These are phyloP conservation scores for Synaphobranchus kaupii DNA, from an alignment of 2,797 vertebrate species.

Conservation along the genomic window DNA sequence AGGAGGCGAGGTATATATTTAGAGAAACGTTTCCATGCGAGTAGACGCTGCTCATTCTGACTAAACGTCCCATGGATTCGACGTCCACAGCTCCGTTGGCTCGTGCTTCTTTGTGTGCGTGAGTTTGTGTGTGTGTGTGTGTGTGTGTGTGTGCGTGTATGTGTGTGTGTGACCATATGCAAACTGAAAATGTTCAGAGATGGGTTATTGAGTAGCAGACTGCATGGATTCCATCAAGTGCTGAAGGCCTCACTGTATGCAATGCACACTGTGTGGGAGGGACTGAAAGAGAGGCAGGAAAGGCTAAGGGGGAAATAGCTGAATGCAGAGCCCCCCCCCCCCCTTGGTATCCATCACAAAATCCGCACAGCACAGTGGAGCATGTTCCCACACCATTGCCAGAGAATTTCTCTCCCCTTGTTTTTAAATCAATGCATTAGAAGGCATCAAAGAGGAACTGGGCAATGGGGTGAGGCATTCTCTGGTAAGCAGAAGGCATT, in stretches of 20 bases:
- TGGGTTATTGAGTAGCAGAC: slow-evolving; percentile 34
- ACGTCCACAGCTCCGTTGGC: slow-evolving; percentile 66
- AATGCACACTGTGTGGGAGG: not conserved
- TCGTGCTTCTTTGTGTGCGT: slow-evolving; percentile 51
- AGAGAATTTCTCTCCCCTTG: slow-evolving; percentile 22
- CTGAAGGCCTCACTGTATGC: not conserved
- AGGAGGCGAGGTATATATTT: slow-evolving; percentile 43
- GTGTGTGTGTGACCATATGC: slow-evolving; percentile 63
- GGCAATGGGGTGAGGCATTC: slow-evolving; percentile 41
- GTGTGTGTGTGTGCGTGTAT: slow-evolving; percentile 29
- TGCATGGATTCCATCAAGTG: not conserved
- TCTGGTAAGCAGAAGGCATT: slow-evolving; percentile 49
- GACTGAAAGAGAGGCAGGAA: slow-evolving; percentile 5
- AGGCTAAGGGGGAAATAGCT: slow-evolving; percentile 44
- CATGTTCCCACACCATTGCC: not conserved
- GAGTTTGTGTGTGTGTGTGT: slow-evolving; percentile 45
- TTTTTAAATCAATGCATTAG: slow-evolving; percentile 33
- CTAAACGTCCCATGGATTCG: slow-evolving; percentile 58
- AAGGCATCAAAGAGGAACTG: slow-evolving; percentile 38
- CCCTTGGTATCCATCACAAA: not conserved
- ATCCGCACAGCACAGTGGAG: not conserved
- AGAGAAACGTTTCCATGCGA: slow-evolving; percentile 53
- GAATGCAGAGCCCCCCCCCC: slow-evolving; percentile 39
- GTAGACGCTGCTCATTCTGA: slow-evolving; percentile 59
- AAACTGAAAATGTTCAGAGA: slow-evolving; percentile 56